A percentile compares a stretch with the other conserved stretches of the same genome.
phyloP scores from a whole-genome alignment of 2,888 invertebrate species.

The Schizotus pectinicornis region DNA sequence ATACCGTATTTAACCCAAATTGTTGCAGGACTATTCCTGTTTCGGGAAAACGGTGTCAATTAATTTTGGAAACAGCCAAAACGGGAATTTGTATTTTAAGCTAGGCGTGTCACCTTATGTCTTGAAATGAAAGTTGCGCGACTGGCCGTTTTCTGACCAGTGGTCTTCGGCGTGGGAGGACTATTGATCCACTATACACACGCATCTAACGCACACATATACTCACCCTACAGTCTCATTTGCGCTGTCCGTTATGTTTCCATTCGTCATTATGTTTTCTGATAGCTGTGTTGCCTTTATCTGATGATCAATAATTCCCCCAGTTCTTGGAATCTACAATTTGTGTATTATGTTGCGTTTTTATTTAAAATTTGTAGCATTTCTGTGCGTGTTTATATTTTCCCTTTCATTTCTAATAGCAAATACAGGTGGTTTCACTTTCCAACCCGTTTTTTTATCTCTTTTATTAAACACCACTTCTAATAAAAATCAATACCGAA shows the following conservation, averaged over 20 bases:
- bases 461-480: constrained; percentile 41
- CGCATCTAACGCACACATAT: constrained; percentile 51
- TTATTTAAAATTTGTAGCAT: constrained; percentile 42
- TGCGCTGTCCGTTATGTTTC: constrained; percentile 57
- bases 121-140: constrained; percentile 58
- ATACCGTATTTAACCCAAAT: neutral
- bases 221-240: constrained; percentile 52
- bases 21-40: neutral
- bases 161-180: constrained; percentile 59
- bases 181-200: constrained; percentile 57
- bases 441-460: constrained; percentile 35
- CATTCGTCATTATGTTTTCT: constrained; percentile 58
- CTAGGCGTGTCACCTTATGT: constrained; percentile 57
- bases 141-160: constrained; percentile 57
- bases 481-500: constrained; percentile 35
- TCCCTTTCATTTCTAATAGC: constrained; percentile 36
- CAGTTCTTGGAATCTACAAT: constrained; percentile 50
- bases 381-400: constrained; percentile 28
- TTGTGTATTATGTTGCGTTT: constrained; percentile 39
- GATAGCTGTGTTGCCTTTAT: constrained; percentile 55
- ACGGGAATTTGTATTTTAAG: constrained; percentile 40
- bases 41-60: too few relatives aligned
- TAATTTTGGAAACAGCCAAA: too few relatives aligned
- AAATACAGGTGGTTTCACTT: constrained; percentile 44
- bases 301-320: constrained; percentile 58